phyloP scores from a whole-genome alignment of 2,797 vertebrate species.

The Benthosema pterotum region DNA sequence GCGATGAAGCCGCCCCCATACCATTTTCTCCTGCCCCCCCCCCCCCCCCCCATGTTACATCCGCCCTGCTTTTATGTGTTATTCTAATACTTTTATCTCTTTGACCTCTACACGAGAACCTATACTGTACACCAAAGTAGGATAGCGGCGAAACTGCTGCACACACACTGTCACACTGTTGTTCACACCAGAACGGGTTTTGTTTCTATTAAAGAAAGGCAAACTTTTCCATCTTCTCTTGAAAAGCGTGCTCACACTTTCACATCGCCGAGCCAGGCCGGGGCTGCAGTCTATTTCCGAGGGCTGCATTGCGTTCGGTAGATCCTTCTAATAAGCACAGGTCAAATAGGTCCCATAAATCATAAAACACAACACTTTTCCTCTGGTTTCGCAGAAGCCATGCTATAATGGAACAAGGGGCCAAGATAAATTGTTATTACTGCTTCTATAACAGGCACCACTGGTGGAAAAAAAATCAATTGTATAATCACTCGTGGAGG shows the following conservation, averaged over 20 bases:
- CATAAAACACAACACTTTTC: slow-evolving; percentile 76
- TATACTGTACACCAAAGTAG: not conserved
- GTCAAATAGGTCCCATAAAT: slow-evolving; percentile 83
- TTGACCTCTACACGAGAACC: slow-evolving; percentile 22
- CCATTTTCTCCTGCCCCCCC: too few species aligned
- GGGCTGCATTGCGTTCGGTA: slow-evolving; percentile 68
- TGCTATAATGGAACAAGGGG: slow-evolving; percentile 79
- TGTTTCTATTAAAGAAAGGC: slow-evolving; percentile 60
- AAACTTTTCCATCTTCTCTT: slow-evolving; percentile 52
- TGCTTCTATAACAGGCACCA: slow-evolving; percentile 70
- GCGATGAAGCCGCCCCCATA: too few species aligned
- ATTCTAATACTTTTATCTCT: slow-evolving; percentile 12
- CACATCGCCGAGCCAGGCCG: slow-evolving; percentile 48
- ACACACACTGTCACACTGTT: slow-evolving; percentile 34
- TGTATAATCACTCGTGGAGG: slow-evolving; percentile 79
- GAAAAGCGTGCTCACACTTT: slow-evolving; percentile 42
- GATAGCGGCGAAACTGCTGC: slow-evolving; percentile 19
- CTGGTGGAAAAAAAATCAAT: slow-evolving; percentile 74
- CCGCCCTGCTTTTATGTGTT: slow-evolving; percentile 5
- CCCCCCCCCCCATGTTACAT: too few species aligned
- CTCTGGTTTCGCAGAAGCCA: slow-evolving; percentile 69
- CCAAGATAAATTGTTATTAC: slow-evolving; percentile 84
- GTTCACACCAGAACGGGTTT: slow-evolving; percentile 43
- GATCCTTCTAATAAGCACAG: slow-evolving; percentile 79
- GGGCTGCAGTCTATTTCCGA: slow-evolving; percentile 66